These are phyloP conservation scores for Rhyacophila brunnea DNA, from an alignment of 1,140 invertebrate species.

Conservation along the genomic window DNA sequence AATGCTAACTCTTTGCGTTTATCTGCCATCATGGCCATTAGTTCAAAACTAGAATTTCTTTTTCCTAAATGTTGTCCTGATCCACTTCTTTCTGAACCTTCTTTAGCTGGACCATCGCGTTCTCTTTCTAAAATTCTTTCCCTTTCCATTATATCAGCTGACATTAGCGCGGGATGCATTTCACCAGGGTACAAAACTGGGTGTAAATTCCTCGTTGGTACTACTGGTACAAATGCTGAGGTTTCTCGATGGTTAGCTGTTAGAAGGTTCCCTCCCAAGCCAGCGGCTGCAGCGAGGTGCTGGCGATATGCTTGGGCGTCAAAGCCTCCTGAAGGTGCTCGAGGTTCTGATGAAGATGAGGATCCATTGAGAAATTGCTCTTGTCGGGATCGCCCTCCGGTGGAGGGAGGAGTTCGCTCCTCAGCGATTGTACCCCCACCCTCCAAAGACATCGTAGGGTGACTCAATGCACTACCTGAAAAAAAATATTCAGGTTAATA, in stretches of 20 bases:
- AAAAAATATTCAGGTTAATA: too few relatives aligned
- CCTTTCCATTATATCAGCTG: conserved; percentile 56
- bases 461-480: too few relatives aligned
- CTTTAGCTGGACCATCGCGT: conserved; percentile 47
- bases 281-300: conserved; percentile 55
- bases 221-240: conserved; percentile 80
- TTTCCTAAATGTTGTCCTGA: conserved; percentile 51
- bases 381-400: conserved; percentile 51
- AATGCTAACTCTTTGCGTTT: conserved; percentile 77
- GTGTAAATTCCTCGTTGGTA: conserved; percentile 70
- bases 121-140: conserved; percentile 55
- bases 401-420: conserved; percentile 41
- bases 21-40: conserved; percentile 85
- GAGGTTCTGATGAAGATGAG: conserved; percentile 45
- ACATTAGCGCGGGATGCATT: conserved; percentile 59
- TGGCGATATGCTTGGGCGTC: conserved; percentile 69
- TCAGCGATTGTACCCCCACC: conserved; percentile 30
- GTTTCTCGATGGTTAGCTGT: conserved; percentile 66
- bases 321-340: conserved; percentile 51
- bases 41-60: conserved; percentile 66
- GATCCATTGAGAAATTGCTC: conserved; percentile 57
- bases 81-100: conserved; percentile 47
- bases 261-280: conserved; percentile 47
- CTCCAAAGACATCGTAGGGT: conserved; percentile 27
- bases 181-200: conserved; percentile 65